Evolutionary conservation across 2,888 invertebrate species (phyloP).

Genomic region (Tenthredo livida): DNA sequence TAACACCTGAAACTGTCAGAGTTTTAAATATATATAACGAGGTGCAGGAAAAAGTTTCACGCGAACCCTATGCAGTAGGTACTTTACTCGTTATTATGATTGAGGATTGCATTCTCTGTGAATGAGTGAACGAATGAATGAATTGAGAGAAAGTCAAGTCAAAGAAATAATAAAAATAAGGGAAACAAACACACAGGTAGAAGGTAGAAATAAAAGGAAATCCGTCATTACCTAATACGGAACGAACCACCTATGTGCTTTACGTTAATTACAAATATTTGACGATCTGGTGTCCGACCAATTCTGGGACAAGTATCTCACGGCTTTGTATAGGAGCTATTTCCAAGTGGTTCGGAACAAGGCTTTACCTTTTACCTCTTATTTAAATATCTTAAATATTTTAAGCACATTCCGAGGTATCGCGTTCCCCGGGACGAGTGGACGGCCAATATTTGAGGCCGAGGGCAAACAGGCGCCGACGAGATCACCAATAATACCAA

Average conservation of each 20-base stretch:
- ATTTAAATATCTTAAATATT: conserved; percentile 73
- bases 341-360: background rate
- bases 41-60: background rate
- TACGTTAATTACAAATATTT: conserved; percentile 40
- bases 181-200: background rate
- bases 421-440: conserved; percentile 65
- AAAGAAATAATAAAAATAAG: background rate
- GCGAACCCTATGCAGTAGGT: background rate
- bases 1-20: conserved; percentile 41
- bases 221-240: background rate
- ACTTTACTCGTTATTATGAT: background rate
- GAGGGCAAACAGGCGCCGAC: conserved; percentile 46
- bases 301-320: conserved; percentile 37
- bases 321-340: conserved; percentile 9
- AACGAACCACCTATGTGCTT: background rate
- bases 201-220: background rate
- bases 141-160: background rate
- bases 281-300: conserved; percentile 13
- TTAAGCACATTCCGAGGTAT: conserved; percentile 69
- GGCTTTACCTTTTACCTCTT: conserved; percentile 58
- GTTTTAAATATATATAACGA: background rate
- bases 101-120: background rate
- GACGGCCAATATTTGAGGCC: conserved; percentile 71
- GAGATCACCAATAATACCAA: conserved; percentile 53
- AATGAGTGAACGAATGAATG: background rate